Conservation (phyloP, 1,140 invertebrate genomes). For the Drosophila busckii region DNA sequence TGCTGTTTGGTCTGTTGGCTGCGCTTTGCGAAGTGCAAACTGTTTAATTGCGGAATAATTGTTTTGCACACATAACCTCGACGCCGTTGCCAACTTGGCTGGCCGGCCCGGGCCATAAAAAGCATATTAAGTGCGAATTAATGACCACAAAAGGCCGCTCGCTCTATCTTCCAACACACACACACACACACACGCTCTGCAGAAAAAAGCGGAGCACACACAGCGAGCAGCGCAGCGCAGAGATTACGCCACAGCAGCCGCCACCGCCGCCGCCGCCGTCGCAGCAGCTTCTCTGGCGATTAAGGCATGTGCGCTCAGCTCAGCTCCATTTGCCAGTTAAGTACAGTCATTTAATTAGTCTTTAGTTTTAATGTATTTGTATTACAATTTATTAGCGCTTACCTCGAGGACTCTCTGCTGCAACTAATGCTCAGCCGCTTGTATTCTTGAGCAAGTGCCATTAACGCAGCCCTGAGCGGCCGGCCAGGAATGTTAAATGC, state of each 20-base stretch:
- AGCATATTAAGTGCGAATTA: conserved; percentile 77
- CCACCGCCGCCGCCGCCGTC: conserved; percentile 29
- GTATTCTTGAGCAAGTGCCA: conserved; percentile 32
- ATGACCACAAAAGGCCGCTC: conserved; percentile 71
- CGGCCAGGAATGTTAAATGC: too few species aligned
- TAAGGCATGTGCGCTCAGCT: conserved; percentile 43
- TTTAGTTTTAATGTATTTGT: conserved; percentile 76
- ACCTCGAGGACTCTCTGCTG: conserved; percentile 35
- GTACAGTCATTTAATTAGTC: conserved; percentile 76
- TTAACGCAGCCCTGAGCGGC: too few species aligned
- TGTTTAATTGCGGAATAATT: conserved; percentile 78
- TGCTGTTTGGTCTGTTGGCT: conserved; percentile 5
- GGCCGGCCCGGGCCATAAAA: conserved; percentile 55
- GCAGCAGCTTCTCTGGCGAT: conserved; percentile 46
- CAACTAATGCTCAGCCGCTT: conserved; percentile 12
- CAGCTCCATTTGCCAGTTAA: conserved; percentile 52
- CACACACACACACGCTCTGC: conserved; percentile 4
- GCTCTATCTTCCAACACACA: conserved; percentile 26
- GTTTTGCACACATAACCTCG: conserved; percentile 76
- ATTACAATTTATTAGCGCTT: conserved; percentile 75
- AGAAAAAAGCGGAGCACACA: conserved; percentile 35
- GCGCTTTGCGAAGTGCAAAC: conserved; percentile 61
- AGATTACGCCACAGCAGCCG: conserved; percentile 50
- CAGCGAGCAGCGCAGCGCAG: too few species aligned
- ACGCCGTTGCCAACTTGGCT: conserved; percentile 64